Evolutionary conservation across 2,888 invertebrate species (phyloP).

Genomic region (Platypus cylindrus): DNA sequence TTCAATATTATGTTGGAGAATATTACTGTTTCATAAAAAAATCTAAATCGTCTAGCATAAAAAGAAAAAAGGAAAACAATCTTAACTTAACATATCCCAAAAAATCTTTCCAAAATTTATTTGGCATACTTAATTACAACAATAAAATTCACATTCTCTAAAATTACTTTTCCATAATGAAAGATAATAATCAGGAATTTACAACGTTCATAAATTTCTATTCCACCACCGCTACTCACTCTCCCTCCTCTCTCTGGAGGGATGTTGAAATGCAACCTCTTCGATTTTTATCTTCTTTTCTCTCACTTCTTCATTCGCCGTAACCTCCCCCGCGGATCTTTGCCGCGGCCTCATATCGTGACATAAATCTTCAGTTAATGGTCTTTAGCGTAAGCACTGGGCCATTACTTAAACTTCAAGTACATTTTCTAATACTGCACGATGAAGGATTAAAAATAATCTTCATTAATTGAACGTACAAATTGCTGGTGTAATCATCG

Average conservation of each 20-base stretch:
- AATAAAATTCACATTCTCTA: conserved; percentile 12
- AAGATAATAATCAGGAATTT: conserved; percentile 13
- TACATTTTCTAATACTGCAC: conserved; percentile 12
- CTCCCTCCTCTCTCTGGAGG: no score
- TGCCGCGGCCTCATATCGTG: conserved; percentile 15
- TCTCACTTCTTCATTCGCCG: conserved; percentile 7
- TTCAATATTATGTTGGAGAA: no score
- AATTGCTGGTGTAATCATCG: conserved; percentile 10
- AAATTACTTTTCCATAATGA: conserved; percentile 14
- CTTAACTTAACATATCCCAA: no score
- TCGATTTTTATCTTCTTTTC: conserved; percentile 12
- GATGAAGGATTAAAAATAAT: conserved; percentile 12
- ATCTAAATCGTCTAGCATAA: no score
- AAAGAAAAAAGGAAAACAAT: no score
- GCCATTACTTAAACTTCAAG: conserved; percentile 12
- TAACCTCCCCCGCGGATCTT: conserved; percentile 13
- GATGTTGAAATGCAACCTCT: no score
- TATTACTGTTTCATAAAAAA: no score
- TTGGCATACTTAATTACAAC: no score
- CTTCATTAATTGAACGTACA: conserved; percentile 10
- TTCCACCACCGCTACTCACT: no score
- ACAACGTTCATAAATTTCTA: conserved; percentile 15
- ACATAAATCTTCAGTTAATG: conserved; percentile 16
- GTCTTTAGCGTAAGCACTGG: conserved; percentile 15
- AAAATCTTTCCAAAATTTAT: no score